Conservation (phyloP, 2,888 invertebrate species). For the Bruchidius siliquastri region DNA sequence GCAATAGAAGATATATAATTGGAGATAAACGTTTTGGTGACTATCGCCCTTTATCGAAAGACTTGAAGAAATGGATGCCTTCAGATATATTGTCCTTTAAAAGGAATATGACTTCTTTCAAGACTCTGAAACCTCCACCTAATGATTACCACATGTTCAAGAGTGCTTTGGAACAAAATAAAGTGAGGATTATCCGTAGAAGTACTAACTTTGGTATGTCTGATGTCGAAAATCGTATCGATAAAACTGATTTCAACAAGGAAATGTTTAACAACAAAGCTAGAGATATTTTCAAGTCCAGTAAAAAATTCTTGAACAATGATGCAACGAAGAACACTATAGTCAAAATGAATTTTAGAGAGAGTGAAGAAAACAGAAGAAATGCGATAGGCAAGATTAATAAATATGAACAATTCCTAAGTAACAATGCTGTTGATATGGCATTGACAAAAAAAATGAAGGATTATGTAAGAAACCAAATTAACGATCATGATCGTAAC, state of each 20-base stretch:
- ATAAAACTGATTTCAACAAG: constrained; percentile 22
- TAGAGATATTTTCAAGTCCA: not conserved
- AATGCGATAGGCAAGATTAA: not conserved
- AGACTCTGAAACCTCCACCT: constrained; percentile 10
- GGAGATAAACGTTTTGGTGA: constrained; percentile 15
- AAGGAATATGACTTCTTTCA: constrained; percentile 8
- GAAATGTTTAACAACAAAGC: not conserved
- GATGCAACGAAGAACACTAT: not conserved
- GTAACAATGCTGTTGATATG: not conserved
- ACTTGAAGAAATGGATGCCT: constrained; percentile 28
- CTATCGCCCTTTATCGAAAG: constrained; percentile 23
- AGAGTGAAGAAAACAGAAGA: not conserved
- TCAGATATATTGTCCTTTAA: constrained; percentile 24
- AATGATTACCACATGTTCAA: constrained; percentile 13
- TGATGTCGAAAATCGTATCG: constrained; percentile 27
- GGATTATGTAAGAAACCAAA: not conserved
- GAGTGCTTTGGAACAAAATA: constrained; percentile 13
- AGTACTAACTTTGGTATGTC: not conserved
- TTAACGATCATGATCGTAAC: too few relatives aligned
- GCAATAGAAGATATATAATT: not conserved
- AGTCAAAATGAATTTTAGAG: not conserved
- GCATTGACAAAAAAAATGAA: not conserved
- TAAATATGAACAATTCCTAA: not conserved
- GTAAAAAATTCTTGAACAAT: not conserved
- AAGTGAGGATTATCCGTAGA: constrained; percentile 14